phyloP scores from a whole-genome alignment of 2,797 vertebrate genomes.

The Somateria mollissima region DNA sequence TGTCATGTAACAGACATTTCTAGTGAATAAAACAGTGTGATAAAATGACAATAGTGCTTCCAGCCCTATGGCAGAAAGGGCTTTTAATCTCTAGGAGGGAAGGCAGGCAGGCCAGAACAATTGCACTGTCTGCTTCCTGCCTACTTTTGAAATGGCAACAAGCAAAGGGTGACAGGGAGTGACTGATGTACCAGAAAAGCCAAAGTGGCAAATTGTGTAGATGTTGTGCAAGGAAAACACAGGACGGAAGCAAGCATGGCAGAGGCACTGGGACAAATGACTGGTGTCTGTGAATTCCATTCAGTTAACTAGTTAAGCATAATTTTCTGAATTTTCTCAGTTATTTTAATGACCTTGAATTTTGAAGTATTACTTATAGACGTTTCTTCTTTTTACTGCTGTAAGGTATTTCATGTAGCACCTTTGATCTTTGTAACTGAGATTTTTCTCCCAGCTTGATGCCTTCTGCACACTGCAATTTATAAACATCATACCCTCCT shows the following conservation, averaged over 20 bases:
- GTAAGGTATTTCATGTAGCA: background rate
- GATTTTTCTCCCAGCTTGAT: accelerated
- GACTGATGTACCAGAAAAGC: background rate
- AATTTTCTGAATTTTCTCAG: too few relatives aligned
- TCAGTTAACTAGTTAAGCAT: background rate
- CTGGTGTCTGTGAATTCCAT: background rate
- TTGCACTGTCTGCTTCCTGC: background rate
- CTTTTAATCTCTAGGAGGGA: background rate
- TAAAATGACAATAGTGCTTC: background rate
- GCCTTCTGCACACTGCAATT: background rate
- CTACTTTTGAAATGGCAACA: background rate
- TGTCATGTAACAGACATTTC: background rate
- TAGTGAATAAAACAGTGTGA: background rate
- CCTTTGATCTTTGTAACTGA: background rate
- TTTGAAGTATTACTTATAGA: background rate
- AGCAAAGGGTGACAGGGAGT: background rate
- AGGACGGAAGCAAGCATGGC: background rate
- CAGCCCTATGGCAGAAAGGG: background rate
- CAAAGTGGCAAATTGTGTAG: background rate
- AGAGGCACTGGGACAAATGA: background rate
- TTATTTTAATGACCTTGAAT: background rate
- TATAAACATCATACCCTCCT: accelerated
- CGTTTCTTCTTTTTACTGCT: background rate
- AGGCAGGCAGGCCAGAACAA: background rate
- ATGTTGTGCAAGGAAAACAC: background rate